These are phyloP conservation scores for Tupiocoris notatus DNA, from an alignment of 2,888 invertebrate species.

Conservation along the genomic window DNA sequence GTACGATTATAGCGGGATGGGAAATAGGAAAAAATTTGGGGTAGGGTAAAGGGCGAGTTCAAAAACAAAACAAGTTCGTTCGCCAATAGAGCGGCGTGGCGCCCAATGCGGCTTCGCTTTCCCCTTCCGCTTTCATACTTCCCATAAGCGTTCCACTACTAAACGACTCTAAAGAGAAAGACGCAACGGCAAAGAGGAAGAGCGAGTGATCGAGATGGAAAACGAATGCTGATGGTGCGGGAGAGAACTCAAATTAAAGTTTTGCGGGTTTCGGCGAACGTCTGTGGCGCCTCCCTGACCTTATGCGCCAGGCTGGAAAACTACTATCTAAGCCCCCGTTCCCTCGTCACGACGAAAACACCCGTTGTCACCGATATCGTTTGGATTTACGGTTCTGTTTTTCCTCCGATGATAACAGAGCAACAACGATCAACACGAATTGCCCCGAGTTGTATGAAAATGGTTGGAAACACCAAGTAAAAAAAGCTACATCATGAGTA, in stretches of 20 bases:
- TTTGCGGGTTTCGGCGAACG: constrained; percentile 16
- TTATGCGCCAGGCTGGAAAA: constrained; percentile 16
- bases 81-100: background rate
- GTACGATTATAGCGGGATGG: constrained; percentile 1
- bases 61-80: constrained; percentile 12
- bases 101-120: constrained; percentile 17
- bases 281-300: constrained; percentile 33
- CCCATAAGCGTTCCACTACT: background rate
- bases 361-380: constrained; percentile 22
- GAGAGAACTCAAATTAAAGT: constrained; percentile 19
- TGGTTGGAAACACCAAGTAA: no score
- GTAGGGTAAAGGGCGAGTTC: background rate
- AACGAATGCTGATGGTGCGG: background rate
- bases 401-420: background rate
- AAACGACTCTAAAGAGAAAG: background rate
- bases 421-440: no score
- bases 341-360: background rate
- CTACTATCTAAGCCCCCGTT: background rate
- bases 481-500: no score
- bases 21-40: background rate
- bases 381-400: constrained; percentile 29
- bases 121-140: background rate
- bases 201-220: background rate
- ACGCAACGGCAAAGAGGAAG: no score
- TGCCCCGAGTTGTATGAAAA: no score